Evolutionary conservation across 2,888 invertebrate species (phyloP).

Genomic region (Oscheius sp.): DNA sequence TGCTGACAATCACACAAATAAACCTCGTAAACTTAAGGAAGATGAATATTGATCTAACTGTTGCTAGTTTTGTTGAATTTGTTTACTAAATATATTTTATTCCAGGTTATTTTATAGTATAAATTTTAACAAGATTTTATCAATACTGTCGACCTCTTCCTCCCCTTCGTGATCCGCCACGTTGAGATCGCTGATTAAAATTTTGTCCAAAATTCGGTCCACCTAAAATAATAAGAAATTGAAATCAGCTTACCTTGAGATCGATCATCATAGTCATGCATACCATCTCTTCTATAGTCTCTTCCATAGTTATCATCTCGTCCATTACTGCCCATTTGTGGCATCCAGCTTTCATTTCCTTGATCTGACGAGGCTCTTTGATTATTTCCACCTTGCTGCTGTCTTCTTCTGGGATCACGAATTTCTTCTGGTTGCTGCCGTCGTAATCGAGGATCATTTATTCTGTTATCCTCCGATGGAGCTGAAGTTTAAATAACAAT

Average conservation of each 20-base stretch:
- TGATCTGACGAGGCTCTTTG: not conserved
- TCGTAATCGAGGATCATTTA: slow-evolving; percentile 25
- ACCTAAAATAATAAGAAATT: not conserved
- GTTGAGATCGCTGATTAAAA: not conserved
- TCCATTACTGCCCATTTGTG: not conserved
- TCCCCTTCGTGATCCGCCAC: not conserved
- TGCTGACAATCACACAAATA: slow-evolving; percentile 50
- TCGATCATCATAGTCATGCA: not conserved
- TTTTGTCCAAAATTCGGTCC: not conserved
- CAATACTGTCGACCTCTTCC: slow-evolving; percentile 18
- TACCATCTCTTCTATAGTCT: not conserved
- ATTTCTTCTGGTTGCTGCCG: slow-evolving; percentile 24
- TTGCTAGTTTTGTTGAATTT: slow-evolving; percentile 1
- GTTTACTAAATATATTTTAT: not conserved
- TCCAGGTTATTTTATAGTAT: not conserved
- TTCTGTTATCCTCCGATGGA: slow-evolving; percentile 6
- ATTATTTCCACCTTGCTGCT: not conserved
- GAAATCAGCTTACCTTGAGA: not conserved
- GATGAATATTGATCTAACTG: slow-evolving; percentile 56
- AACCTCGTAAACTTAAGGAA: slow-evolving; percentile 59
- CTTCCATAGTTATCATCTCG: not conserved
- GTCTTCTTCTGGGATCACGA: slow-evolving; percentile 28
- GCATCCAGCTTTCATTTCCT: slow-evolving; percentile 1
- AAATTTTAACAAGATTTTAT: not conserved
- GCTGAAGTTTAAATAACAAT: slow-evolving; percentile 13